Evolutionary conservation across 2,113 vertebrate species (phyloP).

Genomic region (Melanerpes formicivorus): DNA sequence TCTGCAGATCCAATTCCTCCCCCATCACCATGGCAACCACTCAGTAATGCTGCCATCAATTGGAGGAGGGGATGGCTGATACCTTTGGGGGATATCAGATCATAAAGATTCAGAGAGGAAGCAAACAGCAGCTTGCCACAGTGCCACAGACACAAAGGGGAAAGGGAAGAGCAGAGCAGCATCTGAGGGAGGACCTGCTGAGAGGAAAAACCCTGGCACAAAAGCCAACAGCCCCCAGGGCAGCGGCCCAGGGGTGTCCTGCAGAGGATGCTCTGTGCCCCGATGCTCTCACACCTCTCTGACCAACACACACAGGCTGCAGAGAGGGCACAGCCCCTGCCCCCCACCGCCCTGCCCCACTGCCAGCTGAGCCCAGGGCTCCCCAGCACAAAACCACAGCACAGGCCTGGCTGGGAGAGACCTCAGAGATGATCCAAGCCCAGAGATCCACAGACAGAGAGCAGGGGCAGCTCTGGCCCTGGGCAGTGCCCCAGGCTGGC

Average conservation of each 20-base stretch:
- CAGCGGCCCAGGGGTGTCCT: accelerated
- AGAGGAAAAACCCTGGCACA: neutral
- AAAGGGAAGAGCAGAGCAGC: accelerated
- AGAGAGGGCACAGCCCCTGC: neutral
- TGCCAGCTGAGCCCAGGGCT: neutral
- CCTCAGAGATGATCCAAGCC: no score
- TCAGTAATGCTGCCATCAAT: conserved; percentile 73
- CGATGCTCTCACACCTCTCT: accelerated
- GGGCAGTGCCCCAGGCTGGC: no score
- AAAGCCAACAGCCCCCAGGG: no score
- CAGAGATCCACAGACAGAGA: no score
- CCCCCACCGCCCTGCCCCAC: no score
- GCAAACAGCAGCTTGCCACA: neutral
- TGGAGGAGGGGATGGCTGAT: neutral
- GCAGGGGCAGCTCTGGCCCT: no score
- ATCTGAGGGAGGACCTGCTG: neutral
- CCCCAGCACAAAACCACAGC: neutral
- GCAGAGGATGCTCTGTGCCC: neutral
- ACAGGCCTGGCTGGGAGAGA: no score
- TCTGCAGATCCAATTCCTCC: conserved; percentile 26
- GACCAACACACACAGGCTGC: neutral
- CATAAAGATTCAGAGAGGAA: neutral
- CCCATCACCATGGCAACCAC: conserved; percentile 59
- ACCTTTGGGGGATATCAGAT: neutral
- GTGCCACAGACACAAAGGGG: neutral